phyloP scores from a whole-genome alignment of 2,113 vertebrate species.

The Tympanuchus pallidicinctus region DNA sequence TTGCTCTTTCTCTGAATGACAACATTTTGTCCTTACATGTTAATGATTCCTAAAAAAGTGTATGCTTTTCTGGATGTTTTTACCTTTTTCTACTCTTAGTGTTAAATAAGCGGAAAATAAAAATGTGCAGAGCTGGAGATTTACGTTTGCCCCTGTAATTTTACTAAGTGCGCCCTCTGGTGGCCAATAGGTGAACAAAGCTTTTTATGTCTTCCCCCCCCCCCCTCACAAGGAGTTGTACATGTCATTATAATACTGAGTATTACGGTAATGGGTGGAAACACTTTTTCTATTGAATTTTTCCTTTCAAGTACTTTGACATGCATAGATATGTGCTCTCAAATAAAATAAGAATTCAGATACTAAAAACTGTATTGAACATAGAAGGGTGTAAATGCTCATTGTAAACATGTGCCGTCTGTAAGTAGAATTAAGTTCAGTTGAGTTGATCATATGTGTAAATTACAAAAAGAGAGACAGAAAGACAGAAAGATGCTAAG shows the following conservation, averaged over 20 bases:
- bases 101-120: not conserved
- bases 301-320: not conserved
- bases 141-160: not conserved
- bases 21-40: not conserved
- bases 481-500: not conserved
- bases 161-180: conserved; percentile 33
- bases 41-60: not conserved
- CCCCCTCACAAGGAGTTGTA: rapidly evolving
- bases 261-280: not conserved
- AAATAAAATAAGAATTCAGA: not conserved
- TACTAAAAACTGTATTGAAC: not conserved
- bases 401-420: not conserved
- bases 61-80: not conserved
- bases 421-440: not conserved
- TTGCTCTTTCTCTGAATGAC: not conserved
- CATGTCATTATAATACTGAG: rapidly evolving
- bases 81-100: not conserved
- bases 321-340: not conserved
- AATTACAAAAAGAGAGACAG: not conserved
- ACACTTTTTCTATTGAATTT: not conserved
- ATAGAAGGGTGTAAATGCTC: not conserved
- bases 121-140: not conserved
- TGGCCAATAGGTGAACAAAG: not conserved
- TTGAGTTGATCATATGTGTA: rapidly evolving
- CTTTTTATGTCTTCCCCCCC: rapidly evolving